Evolutionary conservation across 2,797 vertebrate genomes (phyloP).

Genomic region (Leptatherina wallacei): DNA sequence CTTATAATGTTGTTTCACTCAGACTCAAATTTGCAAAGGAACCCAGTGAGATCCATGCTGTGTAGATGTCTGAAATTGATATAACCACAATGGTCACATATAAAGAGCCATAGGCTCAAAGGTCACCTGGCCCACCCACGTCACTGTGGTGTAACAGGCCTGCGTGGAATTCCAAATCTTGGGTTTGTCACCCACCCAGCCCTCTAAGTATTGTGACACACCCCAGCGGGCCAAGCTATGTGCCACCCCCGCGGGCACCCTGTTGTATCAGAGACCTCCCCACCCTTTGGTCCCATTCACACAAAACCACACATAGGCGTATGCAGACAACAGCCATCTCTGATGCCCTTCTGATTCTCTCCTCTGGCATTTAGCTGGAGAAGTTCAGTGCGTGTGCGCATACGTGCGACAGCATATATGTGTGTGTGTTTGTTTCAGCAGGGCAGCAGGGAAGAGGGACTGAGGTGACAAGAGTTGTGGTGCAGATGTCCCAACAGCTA

Average conservation of each 20-base stretch:
- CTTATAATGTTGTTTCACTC: constrained; percentile 7
- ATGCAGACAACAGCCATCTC: constrained; percentile 75
- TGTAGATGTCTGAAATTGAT: constrained; percentile 70
- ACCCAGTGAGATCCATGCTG: constrained; percentile 45
- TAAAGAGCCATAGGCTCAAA: constrained; percentile 68
- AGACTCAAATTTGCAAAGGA: constrained; percentile 20
- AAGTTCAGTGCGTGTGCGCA: constrained; percentile 50
- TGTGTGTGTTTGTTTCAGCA: constrained; percentile 60
- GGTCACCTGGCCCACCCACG: constrained; percentile 80
- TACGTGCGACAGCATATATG: constrained; percentile 32
- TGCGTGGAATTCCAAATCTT: constrained; percentile 73
- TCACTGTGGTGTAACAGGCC: constrained; percentile 68
- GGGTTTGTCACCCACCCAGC: constrained; percentile 66
- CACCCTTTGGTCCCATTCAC: constrained; percentile 73
- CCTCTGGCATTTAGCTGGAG: constrained; percentile 74
- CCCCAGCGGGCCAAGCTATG: constrained; percentile 69
- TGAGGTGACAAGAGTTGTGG: constrained; percentile 79
- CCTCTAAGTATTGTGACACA: constrained; percentile 68
- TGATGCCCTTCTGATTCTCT: constrained; percentile 78
- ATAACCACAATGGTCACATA: constrained; percentile 73
- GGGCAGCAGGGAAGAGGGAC: constrained; percentile 24
- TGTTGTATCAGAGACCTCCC: constrained; percentile 65
- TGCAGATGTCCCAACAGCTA: constrained; percentile 85
- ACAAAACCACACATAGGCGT: constrained; percentile 78
- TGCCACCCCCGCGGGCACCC: constrained; percentile 70